Percentiles rank a stretch among this genome's conserved stretches.
Conservation (phyloP, 37 sponge, comb jelly and placozoan genomes). For the Eunapius fragilis region DNA sequence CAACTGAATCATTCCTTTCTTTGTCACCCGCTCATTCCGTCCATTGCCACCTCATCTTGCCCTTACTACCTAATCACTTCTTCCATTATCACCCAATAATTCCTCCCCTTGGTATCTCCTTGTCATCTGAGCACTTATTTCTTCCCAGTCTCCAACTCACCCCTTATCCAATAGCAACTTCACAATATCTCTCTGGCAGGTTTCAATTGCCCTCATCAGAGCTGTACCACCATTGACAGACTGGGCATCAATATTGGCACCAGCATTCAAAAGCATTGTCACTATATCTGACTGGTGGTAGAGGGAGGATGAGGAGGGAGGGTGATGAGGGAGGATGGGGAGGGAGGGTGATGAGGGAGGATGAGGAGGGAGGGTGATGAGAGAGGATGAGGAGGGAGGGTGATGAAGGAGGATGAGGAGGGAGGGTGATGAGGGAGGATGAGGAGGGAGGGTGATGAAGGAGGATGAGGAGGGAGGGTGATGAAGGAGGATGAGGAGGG, state of each 20-base stretch:
- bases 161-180: constrained; percentile 85
- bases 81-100: too few species aligned
- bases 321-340: background rate
- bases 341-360: background rate
- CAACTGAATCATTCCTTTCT: too few species aligned
- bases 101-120: too few species aligned
- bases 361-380: background rate
- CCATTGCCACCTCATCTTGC: too few species aligned
- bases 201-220: constrained; percentile 97
- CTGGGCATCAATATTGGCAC: constrained; percentile 91
- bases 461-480: background rate
- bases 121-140: too few species aligned
- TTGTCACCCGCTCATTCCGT: too few species aligned
- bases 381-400: background rate
- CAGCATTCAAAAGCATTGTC: constrained; percentile 64
- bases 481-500: background rate
- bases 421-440: background rate
- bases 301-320: background rate
- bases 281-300: constrained; percentile 62
- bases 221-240: constrained; percentile 94
- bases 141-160: constrained; percentile 22
- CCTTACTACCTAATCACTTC: too few species aligned
- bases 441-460: background rate
- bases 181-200: constrained; percentile 77
- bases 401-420: background rate